Evolutionary conservation across 2,797 vertebrate species (phyloP), one percentile per base, ranked within the genome.

Genomic region (Coluber constrictor): DNA sequence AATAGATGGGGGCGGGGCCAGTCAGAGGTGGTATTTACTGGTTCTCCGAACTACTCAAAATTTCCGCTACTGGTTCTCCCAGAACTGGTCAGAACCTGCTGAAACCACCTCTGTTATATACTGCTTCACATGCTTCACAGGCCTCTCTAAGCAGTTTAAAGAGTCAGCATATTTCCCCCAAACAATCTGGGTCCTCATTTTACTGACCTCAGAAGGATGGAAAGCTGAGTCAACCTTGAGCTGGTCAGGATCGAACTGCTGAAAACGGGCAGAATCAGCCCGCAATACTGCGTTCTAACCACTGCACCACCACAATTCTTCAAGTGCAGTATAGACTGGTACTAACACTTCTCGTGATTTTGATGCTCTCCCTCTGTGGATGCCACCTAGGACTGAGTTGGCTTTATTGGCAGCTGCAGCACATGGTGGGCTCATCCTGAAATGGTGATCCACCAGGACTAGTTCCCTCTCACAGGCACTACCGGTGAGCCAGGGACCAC

Each of bases 121-220:
- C 0, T 10, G 51, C 51, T 54, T 54, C 51, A 54, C 51, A 54
- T 54, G 51, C 51, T 54, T 54, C 51, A 54, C 51, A 54, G 9
- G 8, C 51, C 51, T 54, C 51, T 54, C 51, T 54, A 54, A 54
- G 9, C 9, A 0, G 51, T 54, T 54, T 54, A 10, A 1, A 54
- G 29, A 66, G 29, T n/a, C 29, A n/a, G 63, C 13, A 0, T 7
- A 5, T 66, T n/a, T 0, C 0, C 29, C 29, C 12, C 13, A 10
- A 66, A 66, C 63, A 16, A 16, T 7, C 29, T 15, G 29, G 63
- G 5, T 16, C 29, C 5, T 66, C 63, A n/a, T 66, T 15, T 66
- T 66, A 66, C 63, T 5, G 63, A 66, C 4, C 2, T 66, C 3
- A 1, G 29, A 66, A 66, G 29, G 5, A 66, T n/a, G 29, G 63